Evolutionary conservation across 2,888 invertebrate species (phyloP), one percentile per base, ranked within the genome.

Genomic region (Cantharis lateralis): DNA sequence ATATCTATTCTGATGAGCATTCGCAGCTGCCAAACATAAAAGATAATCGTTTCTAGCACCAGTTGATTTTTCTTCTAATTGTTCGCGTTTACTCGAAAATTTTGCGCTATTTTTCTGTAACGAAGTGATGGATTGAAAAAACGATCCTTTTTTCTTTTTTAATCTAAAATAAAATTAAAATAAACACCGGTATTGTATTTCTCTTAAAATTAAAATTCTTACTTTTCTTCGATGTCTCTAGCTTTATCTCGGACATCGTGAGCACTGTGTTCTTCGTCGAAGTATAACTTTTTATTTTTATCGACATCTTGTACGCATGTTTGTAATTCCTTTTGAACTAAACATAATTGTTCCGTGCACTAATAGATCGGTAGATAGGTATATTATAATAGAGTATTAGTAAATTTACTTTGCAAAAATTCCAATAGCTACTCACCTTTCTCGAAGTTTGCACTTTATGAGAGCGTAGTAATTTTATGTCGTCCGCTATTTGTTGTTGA

Each of bases 31-130:
- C 81, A 98, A 92, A 86, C 95, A 95, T 79, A 98, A 91, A 71
- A 98, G 90, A 87, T 98, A 98, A 87, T 98, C 98, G 87, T 98
- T 98, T 81, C 98, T 91, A 26, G 98, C 97, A 15, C 96, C 96
- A 0, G 97, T 95, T 2, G 98, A 97, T 88, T 97, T 97, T 87
- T 96, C 96, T 87, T 98, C 98, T 71, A 97, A 92, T 84, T 94
- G 93, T 85, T 98, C 98, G 79, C 96, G 93, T 84, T 97, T 95
- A 2, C 95, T 94, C 9, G 96, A 95, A 66, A 98, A 97, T 90
- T 98, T 97, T n/a, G 97, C 96, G 88, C 97, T 97, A 88, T 97
- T 98, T 89, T 98, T 97, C 88, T 98, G 98, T 82, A 98, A 91
- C 75, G 98, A 97, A 10, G 98, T 96, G 84, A 98, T 95, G 10